These are phyloP conservation scores for Laticauda colubrina DNA, from an alignment of 2,113 vertebrate species.

Conservation along the genomic window DNA sequence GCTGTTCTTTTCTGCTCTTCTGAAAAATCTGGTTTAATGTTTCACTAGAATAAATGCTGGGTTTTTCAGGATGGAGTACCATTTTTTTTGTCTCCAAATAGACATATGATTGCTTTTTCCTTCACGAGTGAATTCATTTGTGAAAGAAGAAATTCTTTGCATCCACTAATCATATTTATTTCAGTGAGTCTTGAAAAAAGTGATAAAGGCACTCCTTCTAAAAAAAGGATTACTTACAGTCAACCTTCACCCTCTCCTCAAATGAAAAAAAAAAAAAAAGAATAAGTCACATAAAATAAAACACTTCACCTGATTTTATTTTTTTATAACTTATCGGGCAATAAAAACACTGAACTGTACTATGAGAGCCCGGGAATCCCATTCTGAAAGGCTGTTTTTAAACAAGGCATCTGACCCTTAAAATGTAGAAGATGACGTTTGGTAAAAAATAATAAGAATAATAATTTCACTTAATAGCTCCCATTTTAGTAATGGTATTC, in stretches of 20 bases:
- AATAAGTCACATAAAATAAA: not conserved
- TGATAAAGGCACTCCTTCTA: not conserved
- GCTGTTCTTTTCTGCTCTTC: not conserved
- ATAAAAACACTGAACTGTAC: not conserved
- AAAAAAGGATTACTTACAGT: not conserved
- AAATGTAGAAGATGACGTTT: not conserved
- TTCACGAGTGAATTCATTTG: not conserved
- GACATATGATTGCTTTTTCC: not conserved
- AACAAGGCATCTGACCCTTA: not conserved
- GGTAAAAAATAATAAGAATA: slow-evolving; percentile 11
- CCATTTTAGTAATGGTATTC: not conserved
- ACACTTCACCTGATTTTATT: not conserved
- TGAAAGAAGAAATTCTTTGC: not conserved
- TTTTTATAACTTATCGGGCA: not conserved
- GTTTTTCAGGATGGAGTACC: not conserved
- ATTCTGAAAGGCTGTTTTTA: not conserved
- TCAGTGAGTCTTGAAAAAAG: not conserved
- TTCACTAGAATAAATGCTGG: not conserved
- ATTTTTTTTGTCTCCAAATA: not conserved
- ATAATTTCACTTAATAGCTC: not conserved
- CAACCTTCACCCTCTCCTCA: not conserved
- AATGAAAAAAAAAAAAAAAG: not conserved
- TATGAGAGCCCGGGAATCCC: not conserved
- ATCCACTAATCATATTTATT: slow-evolving; percentile 1
- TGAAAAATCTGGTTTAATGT: not conserved